These are phyloP conservation scores for Esox lucius DNA, from an alignment of 2,797 vertebrate genomes.

Conservation along the genomic window DNA sequence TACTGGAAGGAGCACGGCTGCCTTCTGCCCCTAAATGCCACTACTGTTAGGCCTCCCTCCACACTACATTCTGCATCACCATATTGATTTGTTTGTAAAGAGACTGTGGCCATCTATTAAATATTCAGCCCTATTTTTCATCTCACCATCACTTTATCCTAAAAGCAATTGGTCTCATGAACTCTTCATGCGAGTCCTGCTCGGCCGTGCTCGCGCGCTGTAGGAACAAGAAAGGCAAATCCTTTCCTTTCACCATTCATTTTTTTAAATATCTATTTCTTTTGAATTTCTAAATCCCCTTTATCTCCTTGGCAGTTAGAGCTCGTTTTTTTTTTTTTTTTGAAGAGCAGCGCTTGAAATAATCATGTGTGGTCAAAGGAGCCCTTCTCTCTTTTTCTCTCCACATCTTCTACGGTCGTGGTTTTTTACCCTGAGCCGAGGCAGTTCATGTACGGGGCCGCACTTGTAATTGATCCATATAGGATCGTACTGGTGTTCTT, in stretches of 20 bases:
- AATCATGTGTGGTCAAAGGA: slow-evolving; percentile 49
- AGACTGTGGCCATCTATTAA: slow-evolving; percentile 67
- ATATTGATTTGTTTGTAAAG: slow-evolving; percentile 78
- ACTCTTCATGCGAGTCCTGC: slow-evolving; percentile 59
- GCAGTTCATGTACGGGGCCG: slow-evolving; percentile 46
- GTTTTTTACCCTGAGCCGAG: slow-evolving; percentile 34
- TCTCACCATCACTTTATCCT: slow-evolving; percentile 45
- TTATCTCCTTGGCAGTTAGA: slow-evolving; percentile 65
- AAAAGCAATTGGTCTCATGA: slow-evolving; percentile 69
- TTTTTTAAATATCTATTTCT: slow-evolving; percentile 73
- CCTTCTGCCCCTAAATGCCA: slow-evolving; percentile 52
- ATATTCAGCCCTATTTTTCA: slow-evolving; percentile 76
- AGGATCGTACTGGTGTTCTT: slow-evolving; percentile 51
- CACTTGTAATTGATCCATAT: slow-evolving; percentile 59
- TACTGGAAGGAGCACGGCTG: slow-evolving; percentile 59
- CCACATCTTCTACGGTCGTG: slow-evolving; percentile 55
- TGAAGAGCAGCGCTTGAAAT: slow-evolving; percentile 61
- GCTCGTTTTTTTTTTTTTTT: slow-evolving; percentile 67
- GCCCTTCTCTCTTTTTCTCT: slow-evolving; percentile 46
- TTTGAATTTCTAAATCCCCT: slow-evolving; percentile 66
- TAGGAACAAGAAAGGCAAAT: slow-evolving; percentile 68
- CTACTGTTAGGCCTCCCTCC: slow-evolving; percentile 49
- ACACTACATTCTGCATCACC: slow-evolving; percentile 69
- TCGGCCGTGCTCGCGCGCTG: slow-evolving; percentile 56
- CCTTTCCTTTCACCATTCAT: slow-evolving; percentile 63